Evolutionary conservation across 1,140 invertebrate species (phyloP).

Genomic region (Dendrolimus kikuchii): DNA sequence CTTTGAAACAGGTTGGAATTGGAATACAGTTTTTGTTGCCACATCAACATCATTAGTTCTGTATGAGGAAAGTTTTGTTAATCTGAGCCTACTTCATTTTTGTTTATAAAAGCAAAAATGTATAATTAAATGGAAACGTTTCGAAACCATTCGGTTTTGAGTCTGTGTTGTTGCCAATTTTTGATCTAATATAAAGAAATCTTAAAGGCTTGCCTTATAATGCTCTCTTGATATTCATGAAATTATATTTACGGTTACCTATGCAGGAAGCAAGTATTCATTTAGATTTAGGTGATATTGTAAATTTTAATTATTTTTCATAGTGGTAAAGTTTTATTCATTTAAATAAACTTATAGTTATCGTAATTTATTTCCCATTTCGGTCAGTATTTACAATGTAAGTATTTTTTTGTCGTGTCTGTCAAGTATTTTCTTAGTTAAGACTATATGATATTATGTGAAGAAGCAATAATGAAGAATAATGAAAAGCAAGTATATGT

Average conservation of each 20-base stretch:
- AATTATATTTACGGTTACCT: constrained; percentile 70
- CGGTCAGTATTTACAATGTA: constrained; percentile 70
- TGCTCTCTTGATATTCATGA: constrained; percentile 65
- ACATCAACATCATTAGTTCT: too few species aligned
- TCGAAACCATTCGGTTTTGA: too few species aligned
- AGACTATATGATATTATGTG: constrained; percentile 26
- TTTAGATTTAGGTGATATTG: constrained; percentile 60
- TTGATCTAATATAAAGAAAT: too few species aligned
- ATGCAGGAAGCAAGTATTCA: constrained; percentile 68
- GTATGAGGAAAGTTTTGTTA: too few species aligned
- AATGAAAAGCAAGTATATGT: neutral
- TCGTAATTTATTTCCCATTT: constrained; percentile 67
- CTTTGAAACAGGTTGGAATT: too few species aligned
- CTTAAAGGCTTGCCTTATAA: constrained; percentile 56
- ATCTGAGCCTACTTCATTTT: too few species aligned
- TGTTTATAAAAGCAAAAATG: too few species aligned
- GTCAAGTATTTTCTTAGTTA: constrained; percentile 43
- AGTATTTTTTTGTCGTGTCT: constrained; percentile 57
- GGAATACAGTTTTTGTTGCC: too few species aligned
- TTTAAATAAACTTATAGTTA: constrained; percentile 48
- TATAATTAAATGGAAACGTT: too few species aligned
- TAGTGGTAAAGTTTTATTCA: constrained; percentile 34
- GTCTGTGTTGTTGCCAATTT: too few species aligned
- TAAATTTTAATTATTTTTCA: constrained; percentile 59
- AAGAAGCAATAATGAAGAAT: constrained; percentile 52